Percentiles rank a stretch among this genome's conserved stretches.
Evolutionary conservation across 2,888 invertebrate species (phyloP).

Genomic region (Pseudeuparius sepicola): DNA sequence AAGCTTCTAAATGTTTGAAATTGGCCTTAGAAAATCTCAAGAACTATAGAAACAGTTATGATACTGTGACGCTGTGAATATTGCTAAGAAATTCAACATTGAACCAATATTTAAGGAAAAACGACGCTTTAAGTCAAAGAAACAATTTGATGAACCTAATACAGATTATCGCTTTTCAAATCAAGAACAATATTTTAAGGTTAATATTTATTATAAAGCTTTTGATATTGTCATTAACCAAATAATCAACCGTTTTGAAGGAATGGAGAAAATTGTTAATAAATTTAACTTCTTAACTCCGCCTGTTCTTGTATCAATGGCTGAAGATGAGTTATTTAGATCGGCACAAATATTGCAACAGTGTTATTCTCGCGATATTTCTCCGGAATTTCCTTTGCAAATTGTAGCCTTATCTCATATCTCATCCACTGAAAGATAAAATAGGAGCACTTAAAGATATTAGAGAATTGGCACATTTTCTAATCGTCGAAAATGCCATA

Average conservation of each 20-base stretch:
- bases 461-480: conserved; percentile 3
- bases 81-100: conserved; percentile 11
- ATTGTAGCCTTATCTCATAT: conserved; percentile 2
- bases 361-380: conserved; percentile 2
- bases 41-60: conserved; percentile 5
- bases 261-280: conserved; percentile 8
- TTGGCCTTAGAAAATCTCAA: conserved; percentile 4
- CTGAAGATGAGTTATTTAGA: too few species aligned
- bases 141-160: conserved; percentile 10
- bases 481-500: conserved; percentile 1
- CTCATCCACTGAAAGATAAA: conserved; percentile 1
- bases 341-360: too few species aligned
- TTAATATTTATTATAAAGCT: conserved; percentile 12
- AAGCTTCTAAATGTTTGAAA: conserved; percentile 6
- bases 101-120: conserved; percentile 6
- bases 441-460: conserved; percentile 3
- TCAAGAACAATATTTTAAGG: conserved; percentile 10
- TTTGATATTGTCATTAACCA: conserved; percentile 6
- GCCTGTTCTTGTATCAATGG: conserved; percentile 2
- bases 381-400: conserved; percentile 1
- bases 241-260: conserved; percentile 8
- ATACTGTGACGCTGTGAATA: conserved; percentile 2
- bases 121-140: conserved; percentile 10
- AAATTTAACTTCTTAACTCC: conserved; percentile 1
- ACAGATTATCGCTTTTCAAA: conserved; percentile 12